Evolutionary conservation across 2,113 vertebrate species (phyloP), one percentile per base, ranked within the genome.

Genomic region (Bettongia penicillata): DNA sequence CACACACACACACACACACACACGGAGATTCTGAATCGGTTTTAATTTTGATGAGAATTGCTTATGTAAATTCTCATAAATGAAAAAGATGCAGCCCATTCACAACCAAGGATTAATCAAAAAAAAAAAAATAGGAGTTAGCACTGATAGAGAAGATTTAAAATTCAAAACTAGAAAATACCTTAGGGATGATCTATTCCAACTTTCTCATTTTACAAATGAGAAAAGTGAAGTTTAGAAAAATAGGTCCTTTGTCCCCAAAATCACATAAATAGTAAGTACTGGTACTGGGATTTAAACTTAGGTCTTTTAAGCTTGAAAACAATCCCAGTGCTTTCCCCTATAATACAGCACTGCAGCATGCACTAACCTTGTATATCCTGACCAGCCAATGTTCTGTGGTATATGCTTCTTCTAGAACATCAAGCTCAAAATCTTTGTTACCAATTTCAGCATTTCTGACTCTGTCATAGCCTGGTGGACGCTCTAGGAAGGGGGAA

Each of bases 371-470:
- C 99, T 99, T 99, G 99, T 99, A 99, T 99, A 99, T 99, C 98
- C 99, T 99, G 95, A 99, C 99, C 84, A 99, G 98, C 99, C 99
- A 99, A 93, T 99, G 99, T 98, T 99, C 99, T 98, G 99, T 99
- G 89, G 99, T 99, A 96, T 99, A 99, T 0, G 99, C 99, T 98
- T 99, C 99, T 98, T 99, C 99, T 97, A 99, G 97, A 90, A 99
- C 99, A 1, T 99, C 99, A 97, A 99, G 99, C 96, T 99, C 99
- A 92, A 99, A 99, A 98, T 99, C 99, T 98, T 99, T 99, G 99
- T 99, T 99, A 51, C 99, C 99, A 24, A 99, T 99, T 97, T 99
- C 99, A 0, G 99, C 99, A 0, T 99, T 99, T 97, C 99, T 99
- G 97, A 99, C 99, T 48, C 99, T 97, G 98, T 99, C 99, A 11